Percentiles rank a stretch among this genome's conserved stretches.
These are phyloP conservation scores for Invenusta paracnida DNA, from an alignment of 2,888 invertebrate species.

Conservation along the genomic window DNA sequence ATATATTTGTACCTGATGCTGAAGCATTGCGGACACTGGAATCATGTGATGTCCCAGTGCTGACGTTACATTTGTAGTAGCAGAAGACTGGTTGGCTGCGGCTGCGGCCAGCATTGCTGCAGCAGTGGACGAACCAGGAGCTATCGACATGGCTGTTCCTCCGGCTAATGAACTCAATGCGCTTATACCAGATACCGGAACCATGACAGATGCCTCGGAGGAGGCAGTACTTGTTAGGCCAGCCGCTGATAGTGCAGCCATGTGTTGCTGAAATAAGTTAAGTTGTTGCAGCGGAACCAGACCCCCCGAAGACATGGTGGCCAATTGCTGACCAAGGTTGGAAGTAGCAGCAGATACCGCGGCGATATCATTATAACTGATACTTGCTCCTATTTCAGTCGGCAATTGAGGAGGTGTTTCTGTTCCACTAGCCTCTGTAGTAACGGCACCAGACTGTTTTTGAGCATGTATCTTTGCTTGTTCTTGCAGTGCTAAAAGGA, in stretches of 20 bases:
- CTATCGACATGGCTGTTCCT: not conserved
- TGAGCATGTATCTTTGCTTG: constrained; percentile 14
- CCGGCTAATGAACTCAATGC: too few relatives aligned
- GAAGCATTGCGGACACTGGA: not conserved
- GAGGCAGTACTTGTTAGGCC: not conserved
- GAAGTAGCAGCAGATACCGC: not conserved
- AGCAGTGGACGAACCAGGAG: not conserved
- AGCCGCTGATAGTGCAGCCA: not conserved
- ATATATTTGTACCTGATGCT: not conserved
- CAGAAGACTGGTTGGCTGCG: not conserved
- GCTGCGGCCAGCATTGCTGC: not conserved
- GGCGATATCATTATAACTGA: not conserved
- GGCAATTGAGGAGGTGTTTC: not conserved
- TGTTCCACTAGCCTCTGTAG: not conserved
- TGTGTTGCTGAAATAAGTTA: not conserved
- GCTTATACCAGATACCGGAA: too few relatives aligned
- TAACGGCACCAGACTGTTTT: not conserved
- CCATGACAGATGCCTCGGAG: too few relatives aligned
- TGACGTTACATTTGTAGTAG: not conserved
- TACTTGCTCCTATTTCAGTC: too few relatives aligned
- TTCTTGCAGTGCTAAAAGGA: not conserved
- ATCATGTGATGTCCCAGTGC: not conserved
- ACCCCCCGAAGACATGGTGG: too few relatives aligned
- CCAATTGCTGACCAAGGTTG: not conserved
- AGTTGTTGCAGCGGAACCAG: not conserved